Percentiles rank a stretch among this genome's conserved stretches.
Evolutionary conservation across 2,888 invertebrate genomes (phyloP).

Genomic region (Macropis europaea): DNA sequence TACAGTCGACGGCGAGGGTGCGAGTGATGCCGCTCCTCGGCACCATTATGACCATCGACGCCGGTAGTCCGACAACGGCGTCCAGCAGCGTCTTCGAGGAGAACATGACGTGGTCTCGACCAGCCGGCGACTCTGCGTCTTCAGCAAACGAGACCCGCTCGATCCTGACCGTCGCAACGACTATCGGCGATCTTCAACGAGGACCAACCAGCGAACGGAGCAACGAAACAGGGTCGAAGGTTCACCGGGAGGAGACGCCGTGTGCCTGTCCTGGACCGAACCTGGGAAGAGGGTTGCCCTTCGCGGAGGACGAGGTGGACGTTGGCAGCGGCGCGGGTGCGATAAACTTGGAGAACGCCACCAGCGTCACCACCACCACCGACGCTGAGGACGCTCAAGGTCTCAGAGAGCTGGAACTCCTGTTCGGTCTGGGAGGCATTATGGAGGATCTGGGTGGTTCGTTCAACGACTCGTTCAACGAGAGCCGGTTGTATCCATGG

Average conservation of each 20-base stretch:
- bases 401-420: constrained; percentile 46
- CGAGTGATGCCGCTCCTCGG: constrained; percentile 74
- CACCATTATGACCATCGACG: constrained; percentile 74
- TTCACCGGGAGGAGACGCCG: neutral
- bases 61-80: constrained; percentile 74
- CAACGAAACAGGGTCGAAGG: neutral
- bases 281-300: neutral
- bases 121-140: constrained; percentile 56
- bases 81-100: constrained; percentile 74
- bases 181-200: constrained; percentile 18
- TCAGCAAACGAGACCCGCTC: constrained; percentile 48
- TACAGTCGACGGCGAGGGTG: constrained; percentile 73
- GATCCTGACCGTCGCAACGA: constrained; percentile 23
- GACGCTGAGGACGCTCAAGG: constrained; percentile 45
- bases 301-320: constrained; percentile 2
- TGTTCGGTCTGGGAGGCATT: constrained; percentile 76
- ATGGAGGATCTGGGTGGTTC: constrained; percentile 80
- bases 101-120: constrained; percentile 76
- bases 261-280: constrained; percentile 25
- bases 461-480: constrained; percentile 81
- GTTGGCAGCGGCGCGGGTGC: constrained; percentile 6
- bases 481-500: constrained; percentile 75
- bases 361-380: constrained; percentile 47
- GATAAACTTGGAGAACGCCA: constrained; percentile 54
- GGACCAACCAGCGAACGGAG: constrained; percentile 23